phyloP scores from a whole-genome alignment of 2,797 vertebrate species.

The Acridotheres tristis region DNA sequence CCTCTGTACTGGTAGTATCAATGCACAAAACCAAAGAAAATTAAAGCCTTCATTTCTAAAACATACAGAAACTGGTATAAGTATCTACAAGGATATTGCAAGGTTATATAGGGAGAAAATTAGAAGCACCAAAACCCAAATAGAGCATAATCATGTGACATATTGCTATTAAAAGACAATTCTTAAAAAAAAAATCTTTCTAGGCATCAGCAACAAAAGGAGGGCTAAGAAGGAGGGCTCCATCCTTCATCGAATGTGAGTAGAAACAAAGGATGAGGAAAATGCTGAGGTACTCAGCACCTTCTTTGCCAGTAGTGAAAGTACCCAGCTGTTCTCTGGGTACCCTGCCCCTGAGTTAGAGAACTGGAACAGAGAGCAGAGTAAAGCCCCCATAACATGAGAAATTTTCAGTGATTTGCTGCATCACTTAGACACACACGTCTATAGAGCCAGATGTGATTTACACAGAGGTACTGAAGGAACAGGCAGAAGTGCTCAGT shows the following conservation, averaged over 20 bases:
- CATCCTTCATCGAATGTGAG: background rate
- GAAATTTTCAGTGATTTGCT: background rate
- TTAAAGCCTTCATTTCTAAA: background rate
- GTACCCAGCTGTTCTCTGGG: accelerated
- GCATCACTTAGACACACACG: background rate
- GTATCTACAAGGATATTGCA: background rate
- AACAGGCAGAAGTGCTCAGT: accelerated
- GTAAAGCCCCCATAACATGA: background rate
- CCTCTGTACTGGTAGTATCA: background rate
- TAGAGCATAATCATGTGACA: background rate
- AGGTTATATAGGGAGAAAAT: background rate
- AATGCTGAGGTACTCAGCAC: background rate
- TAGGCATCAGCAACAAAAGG: background rate
- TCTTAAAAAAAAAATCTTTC: background rate
- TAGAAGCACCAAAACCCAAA: background rate
- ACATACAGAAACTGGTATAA: background rate
- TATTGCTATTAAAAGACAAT: background rate
- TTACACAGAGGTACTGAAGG: background rate
- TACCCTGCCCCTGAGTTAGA: background rate
- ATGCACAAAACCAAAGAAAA: background rate
- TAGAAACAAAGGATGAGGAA: background rate
- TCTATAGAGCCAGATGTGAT: background rate
- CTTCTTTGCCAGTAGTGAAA: background rate
- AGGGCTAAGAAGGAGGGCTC: background rate
- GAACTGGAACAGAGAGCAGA: background rate